Base-by-base conservation (phyloP, 2,113 vertebrate species). In the Stercorarius parasiticus region DNA sequence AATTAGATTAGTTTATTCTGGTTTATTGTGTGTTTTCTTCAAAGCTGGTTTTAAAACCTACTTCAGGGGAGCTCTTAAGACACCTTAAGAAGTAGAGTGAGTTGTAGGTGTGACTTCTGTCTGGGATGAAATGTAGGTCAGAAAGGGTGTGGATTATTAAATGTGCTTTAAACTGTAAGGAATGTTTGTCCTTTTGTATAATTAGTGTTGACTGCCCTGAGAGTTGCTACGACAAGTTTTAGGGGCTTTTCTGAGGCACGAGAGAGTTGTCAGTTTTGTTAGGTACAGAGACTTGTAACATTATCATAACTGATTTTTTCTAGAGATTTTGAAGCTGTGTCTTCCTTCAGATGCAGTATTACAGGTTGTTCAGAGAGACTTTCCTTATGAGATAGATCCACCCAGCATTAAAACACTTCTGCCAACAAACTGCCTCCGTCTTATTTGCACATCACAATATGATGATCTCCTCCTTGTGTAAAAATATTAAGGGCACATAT, bases 81-180 rank as follows among this genome's bases (percentile, higher is more conserved):
- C 18, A 84, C 13, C 20, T 91, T 29, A 49, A 71, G 61, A 90
- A 78, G 36, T 87, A 34, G 42, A 85, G n/a, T 26, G 30, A 82
- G 40, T 17, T 85, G 38, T 80, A 67, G 95, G 95, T 94, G 94
- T 96, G 94, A 88, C 84, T 93, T 93, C 66, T 80, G 70, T 87
- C 86, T 95, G 93, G 86, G 67, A 91, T 83, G 67, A 95, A 96
- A 97, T 97, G 94, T 97, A 95, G 95, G 95, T 97, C 93, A 91
- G 53, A 90, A 93, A 88, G 91, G 95, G 93, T 66, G 95, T 97
- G 87, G 89, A 62, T 89, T 95, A 61, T 73, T 95, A 89, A 93
- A 96, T 94, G 58, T 70, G 34, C 86, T 95, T 96, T 95, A 94
- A 93, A 94, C 82, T 77, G 32, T 38, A 65, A 94, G n/a, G 81